These are phyloP conservation scores for Onychorhynchus coronatus DNA, from an alignment of 2,113 vertebrate genomes.

Conservation along the genomic window DNA sequence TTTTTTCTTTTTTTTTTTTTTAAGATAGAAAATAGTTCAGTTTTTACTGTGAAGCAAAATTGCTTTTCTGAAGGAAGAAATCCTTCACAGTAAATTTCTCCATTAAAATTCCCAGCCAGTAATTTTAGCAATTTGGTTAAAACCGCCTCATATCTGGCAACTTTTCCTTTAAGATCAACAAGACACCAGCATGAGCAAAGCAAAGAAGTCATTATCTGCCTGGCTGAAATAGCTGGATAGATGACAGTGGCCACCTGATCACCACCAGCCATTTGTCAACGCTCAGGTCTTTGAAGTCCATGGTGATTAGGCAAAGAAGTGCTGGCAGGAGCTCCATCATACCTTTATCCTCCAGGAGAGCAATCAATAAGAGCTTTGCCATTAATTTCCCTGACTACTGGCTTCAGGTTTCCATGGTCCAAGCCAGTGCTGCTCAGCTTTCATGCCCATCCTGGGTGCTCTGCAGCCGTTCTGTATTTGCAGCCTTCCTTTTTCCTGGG, in stretches of 20 bases:
- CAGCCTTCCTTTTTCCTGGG: background rate
- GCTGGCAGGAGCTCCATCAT: background rate
- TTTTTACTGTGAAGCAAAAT: constrained; percentile 24
- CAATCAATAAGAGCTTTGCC: background rate
- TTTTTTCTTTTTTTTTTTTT: constrained; percentile 4
- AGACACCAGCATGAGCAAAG: background rate
- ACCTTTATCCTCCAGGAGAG: background rate
- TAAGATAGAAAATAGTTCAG: background rate
- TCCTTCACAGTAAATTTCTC: background rate
- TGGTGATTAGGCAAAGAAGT: background rate
- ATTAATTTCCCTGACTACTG: background rate
- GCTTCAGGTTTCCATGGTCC: background rate
- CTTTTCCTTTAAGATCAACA: background rate
- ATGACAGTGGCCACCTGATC: background rate
- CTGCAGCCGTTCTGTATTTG: background rate
- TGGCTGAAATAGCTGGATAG: background rate
- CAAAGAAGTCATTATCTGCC: background rate
- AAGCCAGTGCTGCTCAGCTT: background rate
- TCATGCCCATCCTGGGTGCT: background rate
- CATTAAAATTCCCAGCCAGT: background rate
- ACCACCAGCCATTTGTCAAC: background rate
- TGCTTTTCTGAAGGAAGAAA: constrained; percentile 21
- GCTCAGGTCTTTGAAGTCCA: background rate
- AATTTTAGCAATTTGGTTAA: background rate
- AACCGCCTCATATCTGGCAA: background rate